A percentile compares a stretch with the other conserved stretches of the same genome.
These are phyloP conservation scores for Vanacampus margaritifer DNA, from an alignment of 2,113 vertebrate species.

Conservation along the genomic window DNA sequence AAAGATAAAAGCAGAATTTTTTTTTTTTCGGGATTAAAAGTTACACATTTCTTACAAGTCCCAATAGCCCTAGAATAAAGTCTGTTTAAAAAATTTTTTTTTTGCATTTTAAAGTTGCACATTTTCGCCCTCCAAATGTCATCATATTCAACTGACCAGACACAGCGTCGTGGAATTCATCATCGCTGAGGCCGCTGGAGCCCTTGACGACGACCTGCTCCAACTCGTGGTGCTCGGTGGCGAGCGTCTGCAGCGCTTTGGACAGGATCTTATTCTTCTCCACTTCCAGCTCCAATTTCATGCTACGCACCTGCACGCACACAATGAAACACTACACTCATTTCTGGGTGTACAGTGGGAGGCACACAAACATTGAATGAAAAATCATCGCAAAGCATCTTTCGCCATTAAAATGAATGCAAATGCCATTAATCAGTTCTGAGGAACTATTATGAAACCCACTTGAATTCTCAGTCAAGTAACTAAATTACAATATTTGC, in stretches of 20 bases:
- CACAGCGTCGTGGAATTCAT: conserved; percentile 93
- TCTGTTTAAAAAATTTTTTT: too few relatives aligned
- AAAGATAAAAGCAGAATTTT: too few relatives aligned
- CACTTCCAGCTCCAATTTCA: conserved; percentile 93
- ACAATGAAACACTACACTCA: conserved; percentile 20
- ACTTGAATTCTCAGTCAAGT: too few relatives aligned
- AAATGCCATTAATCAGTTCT: too few relatives aligned
- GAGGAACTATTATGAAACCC: too few relatives aligned
- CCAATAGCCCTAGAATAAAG: too few relatives aligned
- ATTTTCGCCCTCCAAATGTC: not conserved
- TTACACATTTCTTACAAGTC: too few relatives aligned
- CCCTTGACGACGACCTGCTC: conserved; percentile 91
- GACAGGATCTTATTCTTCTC: conserved; percentile 97
- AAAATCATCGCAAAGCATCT: not conserved
- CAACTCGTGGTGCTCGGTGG: conserved; percentile 93
- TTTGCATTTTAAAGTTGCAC: not conserved
- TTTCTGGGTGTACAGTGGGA: conserved; percentile 15
- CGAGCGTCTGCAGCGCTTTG: conserved; percentile 90
- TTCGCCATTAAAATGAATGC: too few relatives aligned
- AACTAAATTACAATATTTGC: too few relatives aligned
- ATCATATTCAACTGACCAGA: conserved; percentile 79
- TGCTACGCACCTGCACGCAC: conserved; percentile 81
- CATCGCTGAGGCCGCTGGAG: conserved; percentile 86
- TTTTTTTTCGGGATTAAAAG: too few relatives aligned
- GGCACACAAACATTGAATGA: conserved; percentile 1